These are phyloP conservation scores for Eulimnadia texana DNA, from an alignment of 1,140 invertebrate genomes.

Conservation along the genomic window DNA sequence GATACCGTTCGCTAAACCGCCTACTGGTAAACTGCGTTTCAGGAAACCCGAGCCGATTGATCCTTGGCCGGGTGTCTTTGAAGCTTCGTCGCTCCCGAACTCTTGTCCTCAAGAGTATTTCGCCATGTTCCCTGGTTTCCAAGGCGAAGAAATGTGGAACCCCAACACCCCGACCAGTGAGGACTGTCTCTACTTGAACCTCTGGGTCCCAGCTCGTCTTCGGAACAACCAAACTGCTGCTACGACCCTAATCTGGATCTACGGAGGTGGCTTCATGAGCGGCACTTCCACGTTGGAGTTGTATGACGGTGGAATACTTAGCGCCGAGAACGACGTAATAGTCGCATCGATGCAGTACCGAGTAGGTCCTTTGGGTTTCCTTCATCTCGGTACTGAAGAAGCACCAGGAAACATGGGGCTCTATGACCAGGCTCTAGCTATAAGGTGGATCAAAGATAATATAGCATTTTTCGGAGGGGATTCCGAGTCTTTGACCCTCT, in stretches of 20 bases:
- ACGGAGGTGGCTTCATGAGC: slow-evolving; percentile 81
- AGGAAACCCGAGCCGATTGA: slow-evolving; percentile 66
- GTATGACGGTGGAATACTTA: slow-evolving; percentile 74
- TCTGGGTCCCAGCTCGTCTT: slow-evolving; percentile 68
- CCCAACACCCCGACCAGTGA: slow-evolving; percentile 85
- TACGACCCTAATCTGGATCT: slow-evolving; percentile 64
- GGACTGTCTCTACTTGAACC: slow-evolving; percentile 83
- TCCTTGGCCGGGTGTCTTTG: slow-evolving; percentile 67
- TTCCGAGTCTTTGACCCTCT: slow-evolving; percentile 78
- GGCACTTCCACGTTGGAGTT: slow-evolving; percentile 80
- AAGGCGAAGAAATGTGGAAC: slow-evolving; percentile 91
- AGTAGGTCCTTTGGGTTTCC: slow-evolving; percentile 77
- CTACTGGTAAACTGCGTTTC: slow-evolving; percentile 71
- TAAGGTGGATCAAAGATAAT: slow-evolving; percentile 83
- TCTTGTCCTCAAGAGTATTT: slow-evolving; percentile 58
- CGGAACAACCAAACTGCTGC: slow-evolving; percentile 36
- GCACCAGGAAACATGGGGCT: slow-evolving; percentile 43
- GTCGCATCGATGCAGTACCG: slow-evolving; percentile 79
- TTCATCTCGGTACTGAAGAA: slow-evolving; percentile 47
- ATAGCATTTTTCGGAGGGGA: slow-evolving; percentile 82
- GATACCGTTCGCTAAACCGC: slow-evolving; percentile 89
- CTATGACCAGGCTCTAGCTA: slow-evolving; percentile 77
- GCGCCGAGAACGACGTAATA: slow-evolving; percentile 63
- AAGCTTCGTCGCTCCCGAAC: slow-evolving; percentile 60
- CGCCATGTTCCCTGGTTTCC: slow-evolving; percentile 73